A percentile compares a stretch with the other conserved stretches of the same genome.
phyloP scores from a whole-genome alignment of 2,888 invertebrate genomes.

The Alloplasta piceator region DNA sequence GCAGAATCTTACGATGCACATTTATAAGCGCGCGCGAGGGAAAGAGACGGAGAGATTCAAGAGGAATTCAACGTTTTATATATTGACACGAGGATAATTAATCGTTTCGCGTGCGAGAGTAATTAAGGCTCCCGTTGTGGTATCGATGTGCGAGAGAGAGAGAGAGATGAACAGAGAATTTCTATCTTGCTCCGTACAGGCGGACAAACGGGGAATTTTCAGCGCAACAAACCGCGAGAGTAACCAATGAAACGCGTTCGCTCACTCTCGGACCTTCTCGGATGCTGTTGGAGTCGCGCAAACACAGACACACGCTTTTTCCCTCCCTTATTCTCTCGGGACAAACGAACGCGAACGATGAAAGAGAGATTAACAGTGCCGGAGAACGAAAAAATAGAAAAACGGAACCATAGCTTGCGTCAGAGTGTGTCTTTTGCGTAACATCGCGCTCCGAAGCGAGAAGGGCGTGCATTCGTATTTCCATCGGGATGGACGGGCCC shows the following conservation, averaged over 20 bases:
- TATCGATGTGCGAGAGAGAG: conserved; percentile 46
- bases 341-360: conserved; percentile 31
- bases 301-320: neutral
- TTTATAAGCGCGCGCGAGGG: neutral
- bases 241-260: conserved; percentile 53
- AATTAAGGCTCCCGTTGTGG: conserved; percentile 50
- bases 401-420: conserved; percentile 20
- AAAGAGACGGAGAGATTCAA: conserved; percentile 22
- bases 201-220: conserved; percentile 13
- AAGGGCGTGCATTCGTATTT: conserved; percentile 7
- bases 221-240: conserved; percentile 21
- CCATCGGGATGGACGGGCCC: neutral
- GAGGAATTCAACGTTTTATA: conserved; percentile 31
- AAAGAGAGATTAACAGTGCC: conserved; percentile 38
- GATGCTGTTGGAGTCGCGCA: conserved; percentile 46
- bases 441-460: neutral
- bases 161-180: conserved; percentile 18
- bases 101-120: conserved; percentile 62
- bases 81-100: conserved; percentile 62
- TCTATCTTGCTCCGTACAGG: no score
- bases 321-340: conserved; percentile 2
- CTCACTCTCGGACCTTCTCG: conserved; percentile 30
- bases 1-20: neutral
- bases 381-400: conserved; percentile 6
- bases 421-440: conserved; percentile 57